Percentiles rank a stretch among this genome's conserved stretches.
These are phyloP conservation scores for Amblyornis subalaris DNA, from an alignment of 2,113 vertebrate species.

Conservation along the genomic window DNA sequence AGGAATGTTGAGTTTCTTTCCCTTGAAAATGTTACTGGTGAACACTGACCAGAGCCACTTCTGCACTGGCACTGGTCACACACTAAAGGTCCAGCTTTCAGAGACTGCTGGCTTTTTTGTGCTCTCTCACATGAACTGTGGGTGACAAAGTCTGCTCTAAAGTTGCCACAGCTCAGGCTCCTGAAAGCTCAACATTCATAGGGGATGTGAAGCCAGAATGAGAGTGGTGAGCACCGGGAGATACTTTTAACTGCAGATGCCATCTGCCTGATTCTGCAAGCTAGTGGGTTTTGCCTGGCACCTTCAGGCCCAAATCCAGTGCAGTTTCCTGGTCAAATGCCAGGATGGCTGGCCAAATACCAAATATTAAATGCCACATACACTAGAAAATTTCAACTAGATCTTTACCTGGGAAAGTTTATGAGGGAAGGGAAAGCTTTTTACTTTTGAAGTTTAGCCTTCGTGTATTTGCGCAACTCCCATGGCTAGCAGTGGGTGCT, in stretches of 20 bases:
- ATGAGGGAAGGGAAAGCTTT: background rate
- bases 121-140: fast-evolving
- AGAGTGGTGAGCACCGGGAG: background rate
- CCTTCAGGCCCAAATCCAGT: background rate
- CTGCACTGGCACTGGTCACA: fast-evolving
- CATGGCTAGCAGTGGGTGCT: background rate
- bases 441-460: background rate
- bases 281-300: background rate
- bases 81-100: background rate
- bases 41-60: background rate
- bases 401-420: background rate
- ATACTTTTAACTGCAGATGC: fast-evolving
- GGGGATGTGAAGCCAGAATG: background rate
- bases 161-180: background rate
- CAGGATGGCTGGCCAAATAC: background rate
- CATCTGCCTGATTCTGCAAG: background rate
- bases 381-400: background rate
- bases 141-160: background rate
- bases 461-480: background rate
- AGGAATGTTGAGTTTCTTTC: background rate
- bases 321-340: background rate
- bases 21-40: background rate
- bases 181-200: fast-evolving
- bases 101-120: background rate
- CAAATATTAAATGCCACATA: background rate